Evolutionary conservation across 23 tunicate genomes (phyloP), one percentile per base, ranked within the genome.

Genomic region (Diplosoma virens): DNA sequence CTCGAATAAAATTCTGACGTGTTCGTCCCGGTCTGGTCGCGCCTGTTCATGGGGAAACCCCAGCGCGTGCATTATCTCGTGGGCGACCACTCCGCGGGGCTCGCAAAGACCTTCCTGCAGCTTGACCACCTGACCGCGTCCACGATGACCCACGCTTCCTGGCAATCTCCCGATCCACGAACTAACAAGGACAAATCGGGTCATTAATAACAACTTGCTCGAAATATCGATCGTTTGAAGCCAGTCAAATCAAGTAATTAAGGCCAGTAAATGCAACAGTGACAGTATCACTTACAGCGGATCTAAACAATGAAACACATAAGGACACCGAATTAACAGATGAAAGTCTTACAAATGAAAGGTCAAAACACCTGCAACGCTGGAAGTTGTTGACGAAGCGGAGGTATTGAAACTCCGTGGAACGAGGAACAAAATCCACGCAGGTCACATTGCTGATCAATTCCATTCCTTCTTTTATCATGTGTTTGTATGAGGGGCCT

Each of bases 11-110:
- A 67, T 52, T 67, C 36, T 67, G 22, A 67, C 52, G 36, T 7
- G 21, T 18, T 36, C 27, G 25, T 67, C 74, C 5, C 74, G 24
- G 52, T 67, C 74, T 2, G 74, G 52, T 35, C 74, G 50, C 25
- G 74, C 28, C 7, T 67, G 74, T 27, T 67, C 74, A 37, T 67
- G 74, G 14, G 17, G 27, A 22, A 67, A 67, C 23, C 74, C 74
- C 3, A 67, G 26, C 3, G 74, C 74, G 74, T 67, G 74, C 24
- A 67, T 35, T 7, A 35, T 35, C 24, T 67, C 74, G 21, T 67
- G 74, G 25, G 74, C 28, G 5, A 26, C 52, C 2, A 37, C 50
- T 2, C 74, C 74, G 26, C 3, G 27, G 3, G 50, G 52, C 6
- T 2, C 2, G 30, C 74, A 67, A 11, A 50, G 50, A 4, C 52